phyloP scores from a whole-genome alignment of 2,113 vertebrate genomes.

The Sebastes schlegelii region DNA sequence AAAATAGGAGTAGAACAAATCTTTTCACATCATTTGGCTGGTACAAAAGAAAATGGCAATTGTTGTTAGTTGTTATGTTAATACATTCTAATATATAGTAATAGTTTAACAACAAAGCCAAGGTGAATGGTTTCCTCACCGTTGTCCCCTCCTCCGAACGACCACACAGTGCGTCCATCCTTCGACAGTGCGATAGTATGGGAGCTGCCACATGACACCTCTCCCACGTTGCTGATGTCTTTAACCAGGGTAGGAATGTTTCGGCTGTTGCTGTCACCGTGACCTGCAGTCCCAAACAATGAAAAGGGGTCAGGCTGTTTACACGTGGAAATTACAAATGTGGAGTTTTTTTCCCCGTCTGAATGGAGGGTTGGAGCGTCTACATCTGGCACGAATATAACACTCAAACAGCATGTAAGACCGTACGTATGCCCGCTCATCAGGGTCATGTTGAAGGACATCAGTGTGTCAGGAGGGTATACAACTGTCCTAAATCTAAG shows the following conservation, averaged over 20 bases:
- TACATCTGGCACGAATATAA: background rate
- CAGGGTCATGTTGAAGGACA: background rate
- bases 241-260: slow-evolving; percentile 88
- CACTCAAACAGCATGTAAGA: too few relatives aligned
- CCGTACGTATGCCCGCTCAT: background rate
- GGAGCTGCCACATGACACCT: slow-evolving; percentile 87
- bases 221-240: slow-evolving; percentile 87
- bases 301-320: background rate
- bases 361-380: background rate
- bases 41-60: too few relatives aligned
- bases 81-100: too few relatives aligned
- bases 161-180: slow-evolving; percentile 87
- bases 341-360: background rate
- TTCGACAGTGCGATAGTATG: slow-evolving; percentile 87
- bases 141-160: slow-evolving; percentile 88
- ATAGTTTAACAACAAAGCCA: background rate
- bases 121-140: slow-evolving; percentile 64
- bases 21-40: too few relatives aligned
- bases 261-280: slow-evolving; percentile 89
- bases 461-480: background rate
- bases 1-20: too few relatives aligned
- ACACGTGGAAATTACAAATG: background rate
- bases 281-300: slow-evolving; percentile 73
- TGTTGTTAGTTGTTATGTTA: too few relatives aligned
- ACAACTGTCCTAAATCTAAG: too few relatives aligned